Base-by-base conservation (phyloP, 2,113 vertebrate genomes). In the Syrrhaptes paradoxus region DNA sequence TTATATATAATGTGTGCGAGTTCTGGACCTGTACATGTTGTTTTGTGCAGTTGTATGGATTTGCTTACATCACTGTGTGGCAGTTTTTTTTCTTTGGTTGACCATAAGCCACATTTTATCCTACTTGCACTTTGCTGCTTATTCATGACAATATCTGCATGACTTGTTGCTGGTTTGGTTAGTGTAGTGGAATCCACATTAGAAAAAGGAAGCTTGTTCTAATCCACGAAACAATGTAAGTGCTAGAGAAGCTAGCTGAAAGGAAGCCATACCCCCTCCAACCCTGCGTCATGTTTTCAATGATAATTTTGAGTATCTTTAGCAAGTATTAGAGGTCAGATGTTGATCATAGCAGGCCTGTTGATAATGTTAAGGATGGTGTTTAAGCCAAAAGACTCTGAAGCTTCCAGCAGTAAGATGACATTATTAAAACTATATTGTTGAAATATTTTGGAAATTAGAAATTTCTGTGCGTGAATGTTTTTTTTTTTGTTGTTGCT, bases 151-250 rank as follows among this genome's bases (percentile, higher is more conserved):
- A 1, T 13, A 34, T 32, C 5, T 28, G 11, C 4, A 0, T 51
- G n/a, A 26, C 16, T 54, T 52, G 15, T 66, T 68, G 9, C 15
- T 77, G 38, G 0, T 82, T 76, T 61, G 84, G 34, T 83, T 49
- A 58, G 36, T 0, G 0, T 54, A 25, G 46, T 61, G 25, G 62
- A 85, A 82, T 11, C 16, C 31, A 34, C 3, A 0, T 8, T 31
- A 19, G 34, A 66, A 13, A 45, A 76, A 31, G 48, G 38, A 45
- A 36, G 6, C 16, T 75, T 89, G 14, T 86, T 90, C 13, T 88
- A 55, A 15, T 8, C 26, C 46, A 29, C 26, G 20, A 13, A 62
- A 45, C 36, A 70, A 11, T 36, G 9, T 7, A 58, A 29, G 14
- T 1, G 7, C 20, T 84, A 12, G 21, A 21, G 74, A 67, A 88